Evolutionary conservation across 1,140 invertebrate genomes (phyloP), one percentile per base, ranked within the genome.

Genomic region (Atta cephalotes): DNA sequence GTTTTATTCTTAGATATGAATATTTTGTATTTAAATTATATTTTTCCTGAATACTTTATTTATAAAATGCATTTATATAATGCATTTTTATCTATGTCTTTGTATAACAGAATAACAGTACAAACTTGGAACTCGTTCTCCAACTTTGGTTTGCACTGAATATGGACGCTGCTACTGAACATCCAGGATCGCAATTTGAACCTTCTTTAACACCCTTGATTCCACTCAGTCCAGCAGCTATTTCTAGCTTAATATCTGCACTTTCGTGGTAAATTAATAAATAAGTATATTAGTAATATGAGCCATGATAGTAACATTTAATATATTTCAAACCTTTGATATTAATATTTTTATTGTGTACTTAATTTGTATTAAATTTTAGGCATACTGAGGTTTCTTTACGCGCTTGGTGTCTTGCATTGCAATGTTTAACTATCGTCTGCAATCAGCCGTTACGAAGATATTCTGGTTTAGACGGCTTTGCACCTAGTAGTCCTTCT

Each of bases 111-210:
- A 93, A 90, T n/a, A 92, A 93, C 4, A 95, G 95, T 77, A 96
- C 96, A 31, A 97, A 97, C 92, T 95, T 98, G 92, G 98, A 98
- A 94, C 96, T 97, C 89, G 96, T 98, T 60, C 95, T 98, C 6
- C 97, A 98, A 79, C 95, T 98, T 80, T 98, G 98, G 98, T 95
- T 98, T 60, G 98, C 97, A 1, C 93, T 98, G 63, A 98, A 98
- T 93, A 96, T 96, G 87, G 96, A 96, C 76, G 92, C 93, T 70
- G 93, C 95, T 77, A 93, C 94, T 5, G 94, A 96, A 77, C 95
- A 94, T 60, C 91, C 93, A 14, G 95, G 92, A 90, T 91, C 95
- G 76, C 95, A 95, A 21, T 96, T 96, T 77, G 95, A 97, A 92
- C 96, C 97, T 7, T 96, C 96, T 6, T 95, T 97, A 74, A 96